phyloP scores from a whole-genome alignment of 2,888 invertebrate species.

The Tolmerus cingulatus region DNA sequence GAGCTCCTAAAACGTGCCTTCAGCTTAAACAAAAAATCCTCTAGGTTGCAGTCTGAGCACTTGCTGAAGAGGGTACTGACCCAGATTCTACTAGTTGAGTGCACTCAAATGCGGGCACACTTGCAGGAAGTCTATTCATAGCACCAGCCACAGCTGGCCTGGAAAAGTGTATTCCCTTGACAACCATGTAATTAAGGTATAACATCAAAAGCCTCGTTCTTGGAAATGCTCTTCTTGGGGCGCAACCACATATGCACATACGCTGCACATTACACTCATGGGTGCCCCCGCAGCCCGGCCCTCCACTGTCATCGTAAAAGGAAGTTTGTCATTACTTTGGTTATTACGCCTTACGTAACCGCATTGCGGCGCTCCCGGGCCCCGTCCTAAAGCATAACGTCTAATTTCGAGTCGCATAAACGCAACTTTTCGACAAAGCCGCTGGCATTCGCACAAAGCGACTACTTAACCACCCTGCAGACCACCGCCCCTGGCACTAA shows the following conservation, averaged over 20 bases:
- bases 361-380: neutral
- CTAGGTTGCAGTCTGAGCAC: constrained; percentile 38
- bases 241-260: neutral
- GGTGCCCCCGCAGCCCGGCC: neutral
- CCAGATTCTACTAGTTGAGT: constrained; percentile 37
- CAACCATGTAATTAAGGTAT: constrained; percentile 39
- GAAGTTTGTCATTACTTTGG: constrained; percentile 24
- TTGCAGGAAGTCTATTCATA: constrained; percentile 40
- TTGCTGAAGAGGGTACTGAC: constrained; percentile 34
- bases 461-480: neutral
- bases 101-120: constrained; percentile 39
- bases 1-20: constrained; percentile 33
- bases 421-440: constrained; percentile 23
- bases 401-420: constrained; percentile 12
- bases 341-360: neutral
- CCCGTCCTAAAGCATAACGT: neutral
- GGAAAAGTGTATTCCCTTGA: constrained; percentile 38
- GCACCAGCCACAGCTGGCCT: constrained; percentile 37
- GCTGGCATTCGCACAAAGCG: neutral
- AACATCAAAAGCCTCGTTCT: constrained; percentile 33
- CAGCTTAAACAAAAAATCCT: constrained; percentile 34
- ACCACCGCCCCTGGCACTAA: neutral
- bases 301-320: constrained; percentile 17
- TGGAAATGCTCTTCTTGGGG: constrained; percentile 23
- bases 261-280: constrained; percentile 15